Conservation (phyloP, 2,888 invertebrate species). For the Nomada fabriciana region DNA sequence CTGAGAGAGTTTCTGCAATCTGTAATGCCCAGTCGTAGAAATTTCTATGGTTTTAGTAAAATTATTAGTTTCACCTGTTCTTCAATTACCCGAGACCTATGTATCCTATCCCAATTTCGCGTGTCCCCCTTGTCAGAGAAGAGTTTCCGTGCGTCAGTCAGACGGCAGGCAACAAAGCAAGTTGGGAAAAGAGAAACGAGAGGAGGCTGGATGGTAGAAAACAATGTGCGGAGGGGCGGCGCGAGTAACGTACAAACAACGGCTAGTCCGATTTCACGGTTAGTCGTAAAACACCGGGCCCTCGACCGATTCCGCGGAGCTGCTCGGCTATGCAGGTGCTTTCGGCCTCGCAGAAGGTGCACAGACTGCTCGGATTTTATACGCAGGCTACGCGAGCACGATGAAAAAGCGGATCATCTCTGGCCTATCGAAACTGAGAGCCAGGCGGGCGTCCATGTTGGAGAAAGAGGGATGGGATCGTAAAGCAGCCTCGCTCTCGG, state of each 20-base stretch:
- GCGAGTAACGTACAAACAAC: constrained; percentile 63
- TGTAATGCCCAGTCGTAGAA: too few relatives aligned
- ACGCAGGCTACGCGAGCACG: constrained; percentile 41
- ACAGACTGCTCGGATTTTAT: constrained; percentile 52
- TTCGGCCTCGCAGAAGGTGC: constrained; percentile 40
- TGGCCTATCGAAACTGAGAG: constrained; percentile 56
- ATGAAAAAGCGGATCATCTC: constrained; percentile 63
- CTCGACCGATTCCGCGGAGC: constrained; percentile 50
- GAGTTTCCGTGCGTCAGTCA: not conserved
- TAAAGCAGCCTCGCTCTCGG: constrained; percentile 49
- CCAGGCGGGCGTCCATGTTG: constrained; percentile 26
- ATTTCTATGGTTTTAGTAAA: too few relatives aligned
- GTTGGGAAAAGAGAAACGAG: not conserved
- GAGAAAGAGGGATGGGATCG: constrained; percentile 55
- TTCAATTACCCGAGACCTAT: too few relatives aligned
- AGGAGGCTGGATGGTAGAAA: constrained; percentile 17
- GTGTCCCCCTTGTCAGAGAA: not conserved
- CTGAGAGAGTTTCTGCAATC: not conserved
- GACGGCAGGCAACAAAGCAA: not conserved
- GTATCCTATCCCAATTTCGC: not conserved
- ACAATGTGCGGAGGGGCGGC: constrained; percentile 49
- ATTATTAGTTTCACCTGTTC: not conserved
- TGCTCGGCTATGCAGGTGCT: constrained; percentile 51
- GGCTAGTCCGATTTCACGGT: constrained; percentile 65
- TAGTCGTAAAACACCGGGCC: constrained; percentile 63